Evolutionary conservation across 64 coral and sea anemone species (phyloP).

Genomic region (Actinia equina): DNA sequence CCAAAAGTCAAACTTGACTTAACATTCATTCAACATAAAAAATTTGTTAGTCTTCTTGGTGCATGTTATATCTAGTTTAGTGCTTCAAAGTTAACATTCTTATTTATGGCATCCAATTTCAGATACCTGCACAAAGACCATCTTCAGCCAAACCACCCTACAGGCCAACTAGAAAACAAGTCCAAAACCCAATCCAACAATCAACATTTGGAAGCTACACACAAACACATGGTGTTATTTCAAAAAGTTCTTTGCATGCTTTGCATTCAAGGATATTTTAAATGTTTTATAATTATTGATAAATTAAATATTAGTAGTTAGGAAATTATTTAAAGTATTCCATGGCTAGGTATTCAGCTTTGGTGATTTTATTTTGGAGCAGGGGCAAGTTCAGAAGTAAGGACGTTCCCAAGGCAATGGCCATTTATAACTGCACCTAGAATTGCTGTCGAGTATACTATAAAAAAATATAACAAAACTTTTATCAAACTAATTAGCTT

Average conservation of each 20-base stretch:
- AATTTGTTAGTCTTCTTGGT: no score
- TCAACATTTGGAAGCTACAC: conserved; percentile 76
- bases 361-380: no score
- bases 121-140: conserved; percentile 91
- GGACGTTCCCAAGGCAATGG: no score
- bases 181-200: conserved; percentile 52
- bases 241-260: conserved; percentile 88
- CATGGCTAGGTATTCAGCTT: no score
- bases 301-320: not conserved
- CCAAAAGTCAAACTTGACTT: no score
- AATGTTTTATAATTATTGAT: conserved; percentile 8
- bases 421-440: no score
- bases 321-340: not conserved
- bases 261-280: conserved; percentile 70
- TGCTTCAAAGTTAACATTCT: not conserved
- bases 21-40: no score
- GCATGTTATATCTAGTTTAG: no score
- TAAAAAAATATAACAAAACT: not conserved
- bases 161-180: conserved; percentile 78
- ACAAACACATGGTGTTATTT: conserved; percentile 95
- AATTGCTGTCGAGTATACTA: not conserved
- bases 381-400: no score
- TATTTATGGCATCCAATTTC: not conserved
- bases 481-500: not conserved
- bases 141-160: conserved; percentile 83